Percentiles rank a stretch among this genome's conserved stretches.
phyloP scores from a whole-genome alignment of 2,113 vertebrate species.

The Brienomyrus brachyistius region DNA sequence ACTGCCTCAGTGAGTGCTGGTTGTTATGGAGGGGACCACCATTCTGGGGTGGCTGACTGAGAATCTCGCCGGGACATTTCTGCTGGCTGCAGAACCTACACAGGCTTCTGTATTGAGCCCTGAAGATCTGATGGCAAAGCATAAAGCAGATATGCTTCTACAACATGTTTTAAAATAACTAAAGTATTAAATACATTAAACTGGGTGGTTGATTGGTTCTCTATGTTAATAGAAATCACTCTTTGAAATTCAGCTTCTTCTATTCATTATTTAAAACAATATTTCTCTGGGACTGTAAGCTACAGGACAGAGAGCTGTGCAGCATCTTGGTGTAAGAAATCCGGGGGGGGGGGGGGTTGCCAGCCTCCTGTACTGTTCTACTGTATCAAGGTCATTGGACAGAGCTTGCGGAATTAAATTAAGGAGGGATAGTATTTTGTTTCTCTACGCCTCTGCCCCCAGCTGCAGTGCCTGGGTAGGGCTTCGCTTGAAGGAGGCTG shows the following conservation, averaged over 20 bases:
- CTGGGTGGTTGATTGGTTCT: not conserved
- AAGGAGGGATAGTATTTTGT: constrained; percentile 37
- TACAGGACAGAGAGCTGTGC: not conserved
- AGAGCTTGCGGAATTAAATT: constrained; percentile 61
- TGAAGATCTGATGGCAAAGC: not conserved
- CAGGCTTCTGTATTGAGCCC: not conserved
- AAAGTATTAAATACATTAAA: not conserved
- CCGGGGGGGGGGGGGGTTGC: constrained; percentile 22
- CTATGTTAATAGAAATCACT: not conserved
- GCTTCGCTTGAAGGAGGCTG: constrained; percentile 50
- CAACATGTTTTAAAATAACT: not conserved
- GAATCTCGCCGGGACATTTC: not conserved
- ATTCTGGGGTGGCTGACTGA: not conserved
- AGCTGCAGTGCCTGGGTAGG: constrained; percentile 49
- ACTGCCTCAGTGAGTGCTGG: not conserved
- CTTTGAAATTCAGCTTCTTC: not conserved
- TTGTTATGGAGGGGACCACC: not conserved
- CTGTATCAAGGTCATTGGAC: constrained; percentile 49
- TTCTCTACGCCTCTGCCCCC: constrained; percentile 44
- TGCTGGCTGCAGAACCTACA: not conserved
- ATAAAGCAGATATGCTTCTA: not conserved
- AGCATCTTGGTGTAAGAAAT: not conserved
- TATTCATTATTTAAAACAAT: not conserved
- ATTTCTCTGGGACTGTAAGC: not conserved
- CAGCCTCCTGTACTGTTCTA: constrained; percentile 52